phyloP scores from a whole-genome alignment of 2,113 vertebrate genomes.

The Bucco capensis region DNA sequence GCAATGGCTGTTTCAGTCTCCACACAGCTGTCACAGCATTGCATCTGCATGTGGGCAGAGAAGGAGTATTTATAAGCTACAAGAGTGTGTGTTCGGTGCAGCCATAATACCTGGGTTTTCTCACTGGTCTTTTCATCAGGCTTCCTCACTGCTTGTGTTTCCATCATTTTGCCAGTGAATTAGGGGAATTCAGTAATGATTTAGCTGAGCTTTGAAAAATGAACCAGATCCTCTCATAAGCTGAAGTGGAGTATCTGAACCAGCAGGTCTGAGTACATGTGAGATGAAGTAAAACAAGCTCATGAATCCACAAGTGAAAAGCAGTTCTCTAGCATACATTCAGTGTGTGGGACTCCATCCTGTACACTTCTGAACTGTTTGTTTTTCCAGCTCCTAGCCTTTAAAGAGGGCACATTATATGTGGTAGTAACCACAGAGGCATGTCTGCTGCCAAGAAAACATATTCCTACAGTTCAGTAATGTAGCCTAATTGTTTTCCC shows the following conservation, averaged over 20 bases:
- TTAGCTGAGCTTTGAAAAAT: background rate
- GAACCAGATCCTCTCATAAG: background rate
- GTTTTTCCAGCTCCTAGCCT: conserved; percentile 29
- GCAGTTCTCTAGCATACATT: background rate
- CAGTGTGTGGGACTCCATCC: background rate
- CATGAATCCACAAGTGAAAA: conserved; percentile 15
- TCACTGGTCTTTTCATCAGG: accelerated
- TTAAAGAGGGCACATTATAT: conserved; percentile 34
- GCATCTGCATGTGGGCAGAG: background rate
- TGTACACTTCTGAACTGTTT: conserved; percentile 34
- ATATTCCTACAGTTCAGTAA: conserved; percentile 34
- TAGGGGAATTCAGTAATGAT: background rate
- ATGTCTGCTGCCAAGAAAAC: conserved; percentile 35
- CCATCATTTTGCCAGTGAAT: background rate
- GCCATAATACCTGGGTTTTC: background rate
- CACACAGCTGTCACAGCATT: background rate
- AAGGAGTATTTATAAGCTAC: background rate
- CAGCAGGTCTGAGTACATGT: background rate
- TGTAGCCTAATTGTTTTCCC: conserved; percentile 38
- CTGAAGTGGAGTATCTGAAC: background rate
- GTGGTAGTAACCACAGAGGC: background rate
- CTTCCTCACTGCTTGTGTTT: background rate
- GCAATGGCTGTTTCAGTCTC: background rate
- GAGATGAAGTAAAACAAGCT: conserved; percentile 25
- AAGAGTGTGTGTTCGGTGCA: background rate